Conservation (phyloP, 2,113 vertebrate species). For the Prunella himalayana region DNA sequence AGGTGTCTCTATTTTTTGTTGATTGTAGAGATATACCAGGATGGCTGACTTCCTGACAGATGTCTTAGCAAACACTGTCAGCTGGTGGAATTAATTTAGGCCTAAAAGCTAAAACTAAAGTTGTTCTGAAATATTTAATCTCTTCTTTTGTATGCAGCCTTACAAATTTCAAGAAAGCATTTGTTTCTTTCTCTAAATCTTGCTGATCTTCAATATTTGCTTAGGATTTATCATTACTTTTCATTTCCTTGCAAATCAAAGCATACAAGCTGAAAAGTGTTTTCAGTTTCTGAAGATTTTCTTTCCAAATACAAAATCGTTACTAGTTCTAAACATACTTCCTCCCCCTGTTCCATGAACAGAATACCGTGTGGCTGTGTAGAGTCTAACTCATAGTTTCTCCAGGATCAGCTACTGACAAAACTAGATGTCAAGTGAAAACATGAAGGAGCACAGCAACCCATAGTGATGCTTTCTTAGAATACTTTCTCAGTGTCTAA, state of each 20-base stretch:
- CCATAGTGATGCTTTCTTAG: neutral
- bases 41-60: neutral
- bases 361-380: neutral
- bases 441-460: neutral
- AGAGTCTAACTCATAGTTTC: neutral
- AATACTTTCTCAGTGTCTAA: neutral
- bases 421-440: neutral
- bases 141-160: neutral
- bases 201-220: neutral
- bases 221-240: neutral
- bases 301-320: neutral
- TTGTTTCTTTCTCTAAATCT: neutral
- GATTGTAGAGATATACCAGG: neutral
- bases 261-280: neutral
- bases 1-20: neutral
- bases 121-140: neutral
- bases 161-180: neutral
- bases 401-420: neutral
- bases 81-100: neutral
- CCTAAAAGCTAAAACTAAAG: neutral
- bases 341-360: neutral
- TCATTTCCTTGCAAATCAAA: neutral
- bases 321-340: neutral
- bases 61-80: neutral
- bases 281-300: neutral